Base-by-base conservation (phyloP, 2,888 invertebrate genomes). In the Drepanosiphum platanoidis region DNA sequence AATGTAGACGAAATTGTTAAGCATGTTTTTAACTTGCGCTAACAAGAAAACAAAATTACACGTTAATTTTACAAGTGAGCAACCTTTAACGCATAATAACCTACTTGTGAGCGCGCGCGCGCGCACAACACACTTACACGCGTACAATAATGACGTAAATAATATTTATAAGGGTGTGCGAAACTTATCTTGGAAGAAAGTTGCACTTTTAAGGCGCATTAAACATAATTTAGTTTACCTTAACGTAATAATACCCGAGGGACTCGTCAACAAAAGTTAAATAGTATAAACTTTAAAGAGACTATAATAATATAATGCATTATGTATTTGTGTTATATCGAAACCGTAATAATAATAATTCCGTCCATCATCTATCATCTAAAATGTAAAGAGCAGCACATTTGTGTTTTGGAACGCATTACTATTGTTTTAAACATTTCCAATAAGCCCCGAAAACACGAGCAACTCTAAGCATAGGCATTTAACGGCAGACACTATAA, bases 271-370 rank as follows among this genome's bases (percentile, higher is more conserved):
- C 27, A 27, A 36, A 77, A 75, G 58, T 36, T 77, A 77, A 77
- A 36, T 61, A 8, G n/a, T 36, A 34, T 75, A 61, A 77, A 36
- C 75, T 77, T 72, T 61, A 61, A 61, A 36, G 36, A 61, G 18
- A 61, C 52, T 77, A 15, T 70, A 70, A 15, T 70, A 70, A 36
- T 36, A 46, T 42, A 72, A 72, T 72, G 72, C 72, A 72, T 42
- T 72, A 30, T 18, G 15, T 72, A 27, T 36, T n/a, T n/a, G n/a
- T 70, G 36, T 36, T 52, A 52, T 42, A 72, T n/a, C 18, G 22
- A 42, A 46, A 46, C 42, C 30, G 18, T 30, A 42, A 42, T 30
- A 30, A 72, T 1, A 15, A 72, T 72, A 30, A 3, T 72, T 18
- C 30, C 30, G 30, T 42, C 30, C 36, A 9, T 18, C 4, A 11